Percentiles rank a stretch among this genome's conserved stretches.
These are phyloP conservation scores for Oligia strigilis DNA, from an alignment of 2,888 invertebrate genomes.

Conservation along the genomic window DNA sequence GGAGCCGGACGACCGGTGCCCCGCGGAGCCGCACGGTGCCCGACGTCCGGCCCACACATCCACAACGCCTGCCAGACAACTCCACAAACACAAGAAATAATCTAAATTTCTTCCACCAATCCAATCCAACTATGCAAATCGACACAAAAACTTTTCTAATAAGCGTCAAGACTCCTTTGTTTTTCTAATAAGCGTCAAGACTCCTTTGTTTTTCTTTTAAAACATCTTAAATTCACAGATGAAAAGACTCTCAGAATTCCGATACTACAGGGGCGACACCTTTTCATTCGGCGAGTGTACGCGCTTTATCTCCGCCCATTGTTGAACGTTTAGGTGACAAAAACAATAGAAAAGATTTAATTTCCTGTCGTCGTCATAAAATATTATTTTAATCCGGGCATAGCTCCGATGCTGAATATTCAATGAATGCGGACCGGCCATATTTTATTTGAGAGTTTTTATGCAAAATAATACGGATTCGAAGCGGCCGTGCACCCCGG, in stretches of 20 bases:
- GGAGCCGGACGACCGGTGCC: neutral
- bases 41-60: constrained; percentile 12
- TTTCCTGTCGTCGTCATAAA: constrained; percentile 84
- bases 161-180: constrained; percentile 56
- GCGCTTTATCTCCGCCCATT: constrained; percentile 70
- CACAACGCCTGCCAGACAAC: constrained; percentile 16
- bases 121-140: constrained; percentile 41
- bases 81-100: constrained; percentile 27
- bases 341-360: constrained; percentile 86
- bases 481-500: constrained; percentile 67
- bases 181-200: constrained; percentile 63
- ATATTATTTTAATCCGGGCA: constrained; percentile 85
- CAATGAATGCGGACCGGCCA: constrained; percentile 78
- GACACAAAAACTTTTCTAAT: constrained; percentile 63
- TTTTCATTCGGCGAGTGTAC: constrained; percentile 33
- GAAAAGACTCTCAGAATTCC: constrained; percentile 47
- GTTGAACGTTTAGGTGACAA: constrained; percentile 75
- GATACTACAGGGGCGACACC: constrained; percentile 46
- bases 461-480: constrained; percentile 74
- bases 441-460: constrained; percentile 83
- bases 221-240: constrained; percentile 58
- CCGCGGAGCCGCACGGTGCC: neutral
- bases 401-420: constrained; percentile 81
- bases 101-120: constrained; percentile 20
- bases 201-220: constrained; percentile 58